Evolutionary conservation across 2,888 invertebrate species (phyloP), one percentile per base, ranked within the genome.

Genomic region (Acleris literana): DNA sequence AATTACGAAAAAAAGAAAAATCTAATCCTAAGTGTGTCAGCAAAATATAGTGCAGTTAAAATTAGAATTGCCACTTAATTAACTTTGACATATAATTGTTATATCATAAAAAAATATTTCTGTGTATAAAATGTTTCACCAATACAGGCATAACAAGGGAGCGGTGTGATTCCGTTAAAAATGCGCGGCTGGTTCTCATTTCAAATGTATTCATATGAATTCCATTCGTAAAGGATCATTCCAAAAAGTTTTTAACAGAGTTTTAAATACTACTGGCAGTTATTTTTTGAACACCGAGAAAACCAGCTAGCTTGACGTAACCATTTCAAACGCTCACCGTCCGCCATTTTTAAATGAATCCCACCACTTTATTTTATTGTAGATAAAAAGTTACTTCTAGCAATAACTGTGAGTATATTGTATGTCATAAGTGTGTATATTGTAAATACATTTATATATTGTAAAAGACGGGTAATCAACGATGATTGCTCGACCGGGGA

Each of bases 11-110:
- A 85, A 72, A 76, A 78, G 74, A 81, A 84, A 82, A 83, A 82
- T 82, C 86, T 90, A 83, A 87, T 78, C 80, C 92, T 91, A 92
- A 84, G 87, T 87, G 89, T 90, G 92, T 91, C 92, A 92, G 92
- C 92, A 91, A 91, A 92, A 88, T 90, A 90, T 88, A 88, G 90
- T 90, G 92, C 89, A 88, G 85, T 84, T 80, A 81, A 90, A 91
- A 90, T 90, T 87, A 91, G 82, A 88, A 88, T 91, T 89, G 90
- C 89, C 86, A 88, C 89, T 88, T 90, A 89, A 87, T 87, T 90
- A 91, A 90, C 85, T 88, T 87, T 84, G 81, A 89, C 89, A 88
- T 87, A 90, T 89, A 90, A 88, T 84, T 85, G 87, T 83, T 75
- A 85, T 78, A 81, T 87, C 83, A 88, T 91, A 90, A 91, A 91